Conservation (phyloP, 2,888 invertebrate genomes). For the Norana najaformis region DNA sequence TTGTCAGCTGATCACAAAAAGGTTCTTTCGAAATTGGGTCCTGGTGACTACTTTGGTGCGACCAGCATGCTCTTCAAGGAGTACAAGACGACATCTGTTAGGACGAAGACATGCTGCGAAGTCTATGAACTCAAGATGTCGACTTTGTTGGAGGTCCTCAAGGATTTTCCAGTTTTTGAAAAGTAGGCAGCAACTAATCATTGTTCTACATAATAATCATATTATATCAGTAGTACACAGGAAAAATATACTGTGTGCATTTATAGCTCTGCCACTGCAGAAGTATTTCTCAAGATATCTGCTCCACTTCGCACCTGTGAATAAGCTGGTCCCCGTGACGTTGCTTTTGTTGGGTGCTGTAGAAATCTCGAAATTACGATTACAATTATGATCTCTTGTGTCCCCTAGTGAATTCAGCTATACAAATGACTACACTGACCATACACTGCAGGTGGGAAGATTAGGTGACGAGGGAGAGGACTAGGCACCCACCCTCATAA, state of each 20-base stretch:
- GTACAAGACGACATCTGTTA: constrained; percentile 36
- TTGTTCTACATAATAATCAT: background rate
- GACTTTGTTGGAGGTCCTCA: constrained; percentile 38
- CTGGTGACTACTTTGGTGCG: constrained; percentile 45
- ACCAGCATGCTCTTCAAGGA: constrained; percentile 41
- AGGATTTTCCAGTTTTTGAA: constrained; percentile 33
- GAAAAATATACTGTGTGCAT: background rate
- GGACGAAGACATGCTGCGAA: constrained; percentile 42
- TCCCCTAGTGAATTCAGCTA: too few species aligned
- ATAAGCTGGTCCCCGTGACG: too few species aligned
- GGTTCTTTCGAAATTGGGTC: constrained; percentile 33
- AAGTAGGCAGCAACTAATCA: constrained; percentile 34
- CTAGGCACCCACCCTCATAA: too few species aligned
- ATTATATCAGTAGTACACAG: background rate
- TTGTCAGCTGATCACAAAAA: background rate
- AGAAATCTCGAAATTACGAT: too few species aligned
- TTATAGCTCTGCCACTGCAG: background rate
- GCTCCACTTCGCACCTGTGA: background rate
- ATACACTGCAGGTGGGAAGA: too few species aligned
- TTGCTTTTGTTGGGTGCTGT: too few species aligned
- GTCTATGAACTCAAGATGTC: constrained; percentile 36
- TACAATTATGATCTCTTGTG: too few species aligned
- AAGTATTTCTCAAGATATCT: background rate
- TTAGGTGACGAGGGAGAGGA: too few species aligned
- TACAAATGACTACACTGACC: too few species aligned